These are phyloP conservation scores for Alca torda DNA, from an alignment of 2,797 vertebrate genomes.

Conservation along the genomic window DNA sequence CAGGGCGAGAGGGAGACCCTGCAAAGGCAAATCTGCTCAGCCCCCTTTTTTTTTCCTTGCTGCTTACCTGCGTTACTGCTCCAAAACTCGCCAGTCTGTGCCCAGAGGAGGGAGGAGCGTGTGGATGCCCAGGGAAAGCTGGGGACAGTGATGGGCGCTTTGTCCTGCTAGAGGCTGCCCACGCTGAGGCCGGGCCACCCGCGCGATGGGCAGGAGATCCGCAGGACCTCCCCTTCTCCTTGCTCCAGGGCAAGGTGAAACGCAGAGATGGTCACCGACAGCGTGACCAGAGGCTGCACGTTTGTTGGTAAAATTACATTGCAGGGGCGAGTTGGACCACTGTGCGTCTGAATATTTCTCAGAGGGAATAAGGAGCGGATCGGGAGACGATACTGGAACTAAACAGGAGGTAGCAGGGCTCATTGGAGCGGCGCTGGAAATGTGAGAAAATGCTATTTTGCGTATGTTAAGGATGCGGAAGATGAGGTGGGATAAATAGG, in stretches of 20 bases:
- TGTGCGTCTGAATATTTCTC: background rate
- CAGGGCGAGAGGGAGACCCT: background rate
- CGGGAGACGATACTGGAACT: background rate
- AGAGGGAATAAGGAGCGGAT: background rate
- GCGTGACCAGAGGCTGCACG: too few relatives aligned
- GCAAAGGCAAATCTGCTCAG: background rate
- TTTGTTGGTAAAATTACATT: background rate
- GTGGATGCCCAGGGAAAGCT: background rate
- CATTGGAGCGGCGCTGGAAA: background rate
- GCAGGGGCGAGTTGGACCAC: background rate
- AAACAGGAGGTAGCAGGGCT: background rate
- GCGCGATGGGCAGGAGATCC: background rate
- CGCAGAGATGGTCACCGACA: fast-evolving
- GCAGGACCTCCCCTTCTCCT: background rate
- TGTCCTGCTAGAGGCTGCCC: background rate
- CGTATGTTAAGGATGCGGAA: background rate
- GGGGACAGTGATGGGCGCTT: background rate
- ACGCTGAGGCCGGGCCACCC: background rate
- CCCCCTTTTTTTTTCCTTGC: background rate
- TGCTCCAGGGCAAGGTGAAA: background rate
- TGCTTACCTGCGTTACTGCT: background rate
- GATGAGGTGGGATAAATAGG: background rate
- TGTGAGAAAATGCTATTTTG: background rate
- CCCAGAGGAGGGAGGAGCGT: fast-evolving
- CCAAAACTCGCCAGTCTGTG: fast-evolving